Conservation (phyloP, 2,113 vertebrate genomes). For the Lichenostomus cassidix region DNA sequence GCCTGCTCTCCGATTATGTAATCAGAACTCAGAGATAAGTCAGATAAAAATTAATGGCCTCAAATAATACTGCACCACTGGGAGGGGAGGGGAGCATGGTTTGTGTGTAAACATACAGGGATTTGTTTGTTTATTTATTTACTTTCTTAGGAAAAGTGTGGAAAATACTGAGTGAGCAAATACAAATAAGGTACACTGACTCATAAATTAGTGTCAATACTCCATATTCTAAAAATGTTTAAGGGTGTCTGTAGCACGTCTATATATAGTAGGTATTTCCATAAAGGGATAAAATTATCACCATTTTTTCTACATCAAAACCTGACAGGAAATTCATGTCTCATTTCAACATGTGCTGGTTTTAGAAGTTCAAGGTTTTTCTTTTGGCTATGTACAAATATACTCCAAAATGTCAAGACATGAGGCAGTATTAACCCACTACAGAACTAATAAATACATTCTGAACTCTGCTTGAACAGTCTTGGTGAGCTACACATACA, state of each 20-base stretch:
- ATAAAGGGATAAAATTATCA: not conserved
- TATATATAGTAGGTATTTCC: not conserved
- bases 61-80: not conserved
- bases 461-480: not conserved
- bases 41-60: not conserved
- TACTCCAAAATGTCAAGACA: not conserved
- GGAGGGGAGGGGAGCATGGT: fast-evolving
- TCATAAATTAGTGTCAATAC: not conserved
- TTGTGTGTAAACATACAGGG: not conserved
- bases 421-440: not conserved
- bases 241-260: not conserved
- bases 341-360: not conserved
- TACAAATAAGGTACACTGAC: not conserved
- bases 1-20: not conserved
- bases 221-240: not conserved
- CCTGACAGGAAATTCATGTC: not conserved
- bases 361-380: not conserved
- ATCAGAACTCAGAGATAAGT: not conserved
- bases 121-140: not conserved
- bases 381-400: not conserved
- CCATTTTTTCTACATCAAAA: not conserved
- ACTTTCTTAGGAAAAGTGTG: not conserved
- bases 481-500: not conserved
- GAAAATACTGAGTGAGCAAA: not conserved
- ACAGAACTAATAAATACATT: not conserved